Base-by-base conservation (phyloP, 37 sponge, comb jelly and placozoan genomes). In the Crambe crambe region DNA sequence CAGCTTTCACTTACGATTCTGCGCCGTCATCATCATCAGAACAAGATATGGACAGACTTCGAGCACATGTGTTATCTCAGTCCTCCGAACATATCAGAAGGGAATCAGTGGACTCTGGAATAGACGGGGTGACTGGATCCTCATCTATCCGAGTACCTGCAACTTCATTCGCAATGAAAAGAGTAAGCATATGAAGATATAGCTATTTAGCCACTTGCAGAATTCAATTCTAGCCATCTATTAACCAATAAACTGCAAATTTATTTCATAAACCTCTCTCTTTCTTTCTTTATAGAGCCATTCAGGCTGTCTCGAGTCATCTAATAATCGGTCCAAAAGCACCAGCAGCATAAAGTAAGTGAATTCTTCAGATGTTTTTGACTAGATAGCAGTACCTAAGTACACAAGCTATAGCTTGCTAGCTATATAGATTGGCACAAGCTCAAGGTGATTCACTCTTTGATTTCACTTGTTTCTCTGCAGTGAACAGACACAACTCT, bases 401-500 rank as follows among this genome's bases (percentile, higher is more conserved):
- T 68, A 26, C 30, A n/a, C n/a, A n/a, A n/a, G n/a, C n/a, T n/a
- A n/a, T n/a, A n/a, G n/a, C n/a, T n/a, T n/a, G n/a, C n/a, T n/a
- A n/a, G n/a, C n/a, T n/a, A n/a, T n/a, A n/a, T n/a, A n/a, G n/a
- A n/a, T n/a, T n/a, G n/a, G n/a, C n/a, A n/a, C n/a, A n/a, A n/a
- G n/a, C n/a, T n/a, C n/a, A n/a, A n/a, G n/a, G n/a, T n/a, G n/a
- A n/a, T n/a, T n/a, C n/a, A n/a, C n/a, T n/a, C n/a, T n/a, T n/a
- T n/a, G n/a, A n/a, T n/a, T n/a, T n/a, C n/a, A n/a, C n/a, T n/a
- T n/a, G n/a, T n/a, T n/a, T n/a, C n/a, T n/a, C 59, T 21, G 10
- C 37, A 73, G 74, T 36, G 83, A 82, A 2, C 83, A 82, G 39
- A 74, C 83, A 15, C 73, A 72, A 2, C 29, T 82, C 37, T 40